Evolutionary conservation across 23 tunicate species (phyloP).

Genomic region (Styela clava): DNA sequence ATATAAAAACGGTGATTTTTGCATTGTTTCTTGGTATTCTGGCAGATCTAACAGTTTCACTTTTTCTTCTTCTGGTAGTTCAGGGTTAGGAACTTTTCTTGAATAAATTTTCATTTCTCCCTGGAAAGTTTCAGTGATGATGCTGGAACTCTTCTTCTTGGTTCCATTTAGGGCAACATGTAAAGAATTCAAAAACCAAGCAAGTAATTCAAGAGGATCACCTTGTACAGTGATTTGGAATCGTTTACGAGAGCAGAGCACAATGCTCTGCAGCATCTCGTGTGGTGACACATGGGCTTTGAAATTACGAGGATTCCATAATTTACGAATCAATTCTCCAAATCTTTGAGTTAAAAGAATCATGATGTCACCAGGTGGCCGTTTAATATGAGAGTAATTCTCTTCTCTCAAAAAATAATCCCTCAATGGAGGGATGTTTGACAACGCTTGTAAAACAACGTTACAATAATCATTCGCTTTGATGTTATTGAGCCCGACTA

Average conservation of each 20-base stretch:
- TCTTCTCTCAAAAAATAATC: slow-evolving; percentile 81
- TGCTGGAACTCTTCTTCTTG: slow-evolving; percentile 67
- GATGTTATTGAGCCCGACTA: slow-evolving; percentile 93
- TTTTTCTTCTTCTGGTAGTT: slow-evolving; percentile 88
- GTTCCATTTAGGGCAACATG: slow-evolving; percentile 78
- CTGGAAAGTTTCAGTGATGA: slow-evolving; percentile 75
- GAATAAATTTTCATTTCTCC: slow-evolving; percentile 86
- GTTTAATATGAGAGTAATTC: slow-evolving; percentile 77
- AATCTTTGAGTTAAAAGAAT: slow-evolving; percentile 83
- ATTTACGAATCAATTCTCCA: slow-evolving; percentile 86
- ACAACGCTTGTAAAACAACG: slow-evolving; percentile 87
- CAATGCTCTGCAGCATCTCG: slow-evolving; percentile 93
- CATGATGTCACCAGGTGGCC: slow-evolving; percentile 95
- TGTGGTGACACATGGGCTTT: slow-evolving; percentile 98
- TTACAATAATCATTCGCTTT: slow-evolving; percentile 97
- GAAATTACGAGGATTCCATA: slow-evolving; percentile 92
- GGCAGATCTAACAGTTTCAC: slow-evolving; percentile 59
- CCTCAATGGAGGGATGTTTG: slow-evolving; percentile 80
- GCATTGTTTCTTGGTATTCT: slow-evolving; percentile 79
- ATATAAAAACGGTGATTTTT: slow-evolving; percentile 62
- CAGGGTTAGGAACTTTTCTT: slow-evolving; percentile 87
- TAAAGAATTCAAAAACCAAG: slow-evolving; percentile 88
- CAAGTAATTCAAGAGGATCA: slow-evolving; percentile 76
- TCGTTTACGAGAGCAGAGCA: slow-evolving; percentile 79
- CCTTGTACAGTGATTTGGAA: slow-evolving; percentile 96